Percentiles rank a stretch among this genome's conserved stretches.
Conservation (phyloP, 2,113 vertebrate species). For the Zosterops borbonicus region DNA sequence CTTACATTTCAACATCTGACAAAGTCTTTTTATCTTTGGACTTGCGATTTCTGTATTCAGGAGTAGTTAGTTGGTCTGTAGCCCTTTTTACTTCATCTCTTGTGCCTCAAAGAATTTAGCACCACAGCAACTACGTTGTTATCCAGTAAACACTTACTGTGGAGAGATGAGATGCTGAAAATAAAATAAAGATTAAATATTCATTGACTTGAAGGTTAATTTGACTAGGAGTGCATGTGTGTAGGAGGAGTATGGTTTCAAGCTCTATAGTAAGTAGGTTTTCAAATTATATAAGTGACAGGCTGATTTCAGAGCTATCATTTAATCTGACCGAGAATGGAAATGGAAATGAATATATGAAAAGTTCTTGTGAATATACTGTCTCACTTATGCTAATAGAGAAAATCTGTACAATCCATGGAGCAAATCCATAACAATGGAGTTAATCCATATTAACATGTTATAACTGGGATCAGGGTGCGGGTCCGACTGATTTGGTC, state of each 20-base stretch:
- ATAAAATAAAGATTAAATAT: constrained; percentile 47
- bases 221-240: neutral
- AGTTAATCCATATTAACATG: neutral
- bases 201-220: constrained; percentile 55
- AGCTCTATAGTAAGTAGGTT: constrained; percentile 10
- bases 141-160: neutral
- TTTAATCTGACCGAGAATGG: constrained; percentile 1
- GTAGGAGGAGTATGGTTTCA: constrained; percentile 25
- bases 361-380: neutral
- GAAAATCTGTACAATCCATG: neutral
- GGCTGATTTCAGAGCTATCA: constrained; percentile 39
- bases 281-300: constrained; percentile 43
- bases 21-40: neutral
- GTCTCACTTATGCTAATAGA: neutral
- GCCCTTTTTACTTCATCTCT: neutral
- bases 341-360: neutral
- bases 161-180: constrained; percentile 11
- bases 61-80: neutral
- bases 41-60: neutral
- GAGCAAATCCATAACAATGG: neutral
- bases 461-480: neutral
- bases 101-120: neutral
- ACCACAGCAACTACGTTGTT: neutral
- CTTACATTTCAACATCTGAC: neutral
- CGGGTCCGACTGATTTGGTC: neutral